Percentiles rank a stretch among this genome's conserved stretches.
Conservation (phyloP, 2,113 vertebrate genomes). For the Martes martes region DNA sequence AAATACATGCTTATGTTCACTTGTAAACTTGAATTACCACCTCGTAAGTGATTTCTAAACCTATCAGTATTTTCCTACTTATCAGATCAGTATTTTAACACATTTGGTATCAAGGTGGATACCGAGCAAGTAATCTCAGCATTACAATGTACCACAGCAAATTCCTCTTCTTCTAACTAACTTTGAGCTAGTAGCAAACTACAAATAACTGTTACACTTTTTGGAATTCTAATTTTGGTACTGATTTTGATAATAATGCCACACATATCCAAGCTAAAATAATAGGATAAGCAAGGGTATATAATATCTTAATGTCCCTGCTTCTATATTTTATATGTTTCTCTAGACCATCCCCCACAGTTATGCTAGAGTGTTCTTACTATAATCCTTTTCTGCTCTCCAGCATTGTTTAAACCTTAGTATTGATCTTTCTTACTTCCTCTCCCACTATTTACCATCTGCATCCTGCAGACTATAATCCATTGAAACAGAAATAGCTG, state of each 20-base stretch:
- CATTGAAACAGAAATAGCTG: slow-evolving; percentile 8
- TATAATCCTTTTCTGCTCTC: slow-evolving; percentile 9
- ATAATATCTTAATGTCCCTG: not conserved
- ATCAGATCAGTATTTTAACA: not conserved
- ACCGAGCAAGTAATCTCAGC: not conserved
- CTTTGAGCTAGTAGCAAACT: not conserved
- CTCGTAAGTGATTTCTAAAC: not conserved
- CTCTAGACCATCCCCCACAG: not conserved
- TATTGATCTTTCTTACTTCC: slow-evolving; percentile 5
- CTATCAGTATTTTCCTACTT: not conserved
- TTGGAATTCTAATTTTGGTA: not conserved
- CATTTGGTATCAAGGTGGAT: not conserved
- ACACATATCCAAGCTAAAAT: not conserved
- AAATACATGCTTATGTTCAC: not conserved
- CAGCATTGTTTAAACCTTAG: slow-evolving; percentile 25
- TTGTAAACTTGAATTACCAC: not conserved
- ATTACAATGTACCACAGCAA: not conserved
- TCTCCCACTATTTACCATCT: not conserved
- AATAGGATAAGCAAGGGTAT: not conserved
- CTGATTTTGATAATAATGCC: not conserved
- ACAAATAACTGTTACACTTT: not conserved
- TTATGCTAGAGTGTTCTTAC: not conserved
- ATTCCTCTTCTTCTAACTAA: not conserved
- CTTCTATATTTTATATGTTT: not conserved
- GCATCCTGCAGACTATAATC: not conserved